Evolutionary conservation across 2,888 invertebrate species (phyloP), one percentile per base, ranked within the genome.

Genomic region (Xestia c-nigrum): DNA sequence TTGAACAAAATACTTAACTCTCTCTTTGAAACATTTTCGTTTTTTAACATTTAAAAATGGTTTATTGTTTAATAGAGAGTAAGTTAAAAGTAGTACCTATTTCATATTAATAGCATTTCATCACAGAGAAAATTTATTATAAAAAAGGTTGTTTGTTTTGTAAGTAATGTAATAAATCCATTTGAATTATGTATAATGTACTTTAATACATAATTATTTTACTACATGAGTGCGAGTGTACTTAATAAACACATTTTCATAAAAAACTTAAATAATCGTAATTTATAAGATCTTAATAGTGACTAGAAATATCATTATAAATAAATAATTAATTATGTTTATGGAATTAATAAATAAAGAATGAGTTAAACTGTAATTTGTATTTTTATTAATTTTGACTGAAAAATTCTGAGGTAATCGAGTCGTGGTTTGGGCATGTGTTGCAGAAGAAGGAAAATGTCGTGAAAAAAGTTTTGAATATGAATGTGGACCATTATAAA

Each of bases 331-430:
- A 85, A 85, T 88, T 83, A 87, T 94, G 94, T 94, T 94, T 95
- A 94, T 95, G 94, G 91, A 94, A 94, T 92, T 92, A 94, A 93
- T 95, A 93, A 95, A 95, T 94, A 94, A 94, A 95, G 88, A 90
- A 92, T 92, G 91, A 92, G 91, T 92, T 92, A 90, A 90, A 84
- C 81, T 76, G 77, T 82, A 87, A 76, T 57, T 21, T 0, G 5
- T 16, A n/a, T 57, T 55, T 61, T 77, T 55, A 31, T 63, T 63
- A 40, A 38, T 16, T 2, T 59, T 16, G 3, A 6, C 7, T 31
- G 16, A 31, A 16, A 59, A 31, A 16, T 31, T 31, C 16, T 16
- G 31, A 7, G 31, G 16, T 31, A 59, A 16, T 59, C 57, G 1
- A 12, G 52, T 21, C 21, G 9, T 21, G 21, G 7, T 5, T 24